Percentiles rank a stretch among this genome's conserved stretches.
phyloP scores from a whole-genome alignment of 1,140 invertebrate species.

The Panagrolaimus sp. region DNA sequence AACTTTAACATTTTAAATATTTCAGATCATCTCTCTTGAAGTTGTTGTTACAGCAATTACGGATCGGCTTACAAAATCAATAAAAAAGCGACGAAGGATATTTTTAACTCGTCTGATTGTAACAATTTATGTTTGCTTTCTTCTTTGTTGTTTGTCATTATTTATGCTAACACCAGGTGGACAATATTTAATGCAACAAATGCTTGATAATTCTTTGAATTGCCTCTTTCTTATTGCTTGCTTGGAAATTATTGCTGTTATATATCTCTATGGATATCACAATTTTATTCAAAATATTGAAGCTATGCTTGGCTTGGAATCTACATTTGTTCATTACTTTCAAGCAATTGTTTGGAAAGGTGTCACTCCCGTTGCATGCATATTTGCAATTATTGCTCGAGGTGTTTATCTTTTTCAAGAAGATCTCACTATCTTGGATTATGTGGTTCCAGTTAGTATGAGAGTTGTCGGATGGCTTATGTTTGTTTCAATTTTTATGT shows the following conservation, averaged over 20 bases:
- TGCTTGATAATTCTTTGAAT: neutral
- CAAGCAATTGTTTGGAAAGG: neutral
- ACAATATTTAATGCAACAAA: neutral
- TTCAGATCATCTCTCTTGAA: neutral
- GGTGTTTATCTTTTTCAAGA: neutral
- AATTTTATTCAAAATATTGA: conserved; percentile 10
- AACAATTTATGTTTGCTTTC: neutral
- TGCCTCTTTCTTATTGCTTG: neutral
- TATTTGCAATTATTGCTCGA: neutral
- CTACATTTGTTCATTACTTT: neutral
- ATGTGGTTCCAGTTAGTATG: neutral
- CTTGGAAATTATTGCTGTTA: neutral
- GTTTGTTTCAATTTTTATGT: neutral
- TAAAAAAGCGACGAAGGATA: neutral
- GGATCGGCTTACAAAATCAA: neutral
- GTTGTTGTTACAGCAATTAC: neutral
- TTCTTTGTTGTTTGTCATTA: neutral
- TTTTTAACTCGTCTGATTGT: neutral
- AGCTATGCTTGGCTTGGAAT: neutral
- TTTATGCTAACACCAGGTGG: neutral
- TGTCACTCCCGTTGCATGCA: neutral
- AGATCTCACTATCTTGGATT: neutral
- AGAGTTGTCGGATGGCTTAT: neutral
- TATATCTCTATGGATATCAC: conserved; percentile 5
- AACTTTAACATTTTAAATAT: too few relatives aligned